Base-by-base conservation (phyloP, 2,888 invertebrate species). In the Tiliacea aurago region DNA sequence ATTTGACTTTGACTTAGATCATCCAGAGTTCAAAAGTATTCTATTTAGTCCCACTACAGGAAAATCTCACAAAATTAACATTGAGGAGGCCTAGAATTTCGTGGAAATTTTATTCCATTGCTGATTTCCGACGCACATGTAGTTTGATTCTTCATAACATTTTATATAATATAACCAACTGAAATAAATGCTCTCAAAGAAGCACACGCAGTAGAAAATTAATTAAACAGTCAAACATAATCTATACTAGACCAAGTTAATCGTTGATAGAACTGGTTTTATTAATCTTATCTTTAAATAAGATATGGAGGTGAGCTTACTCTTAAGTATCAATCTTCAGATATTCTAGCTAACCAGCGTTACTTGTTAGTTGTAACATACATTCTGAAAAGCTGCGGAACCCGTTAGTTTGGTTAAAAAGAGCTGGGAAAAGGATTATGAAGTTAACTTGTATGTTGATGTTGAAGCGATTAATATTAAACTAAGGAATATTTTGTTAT, bases 271-370 rank as follows among this genome's bases (percentile, higher is more conserved):
- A 79, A 49, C 83, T 23, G 51, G 74, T 83, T 67, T 43, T 15
- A 28, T 28, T n/a, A 20, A 69, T 78, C 73, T 81, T 61, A 81
- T 81, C 83, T 47, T 13, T 4, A 41, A 55, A 47, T 62, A 41
- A 82, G 78, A 65, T 80, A 81, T 37, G 28, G 45, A 23, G 37
- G n/a, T 79, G 28, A 69, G 71, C 67, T 58, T 79, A 66, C 51
- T 74, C 62, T 74, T 83, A 83, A 71, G 74, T 83, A 83, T 71
- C 71, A 78, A 70, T 73, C 70, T 41, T 45, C 51, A 47, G 73
- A 70, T 73, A 77, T 20, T 49, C 1, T 23, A 0, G 33, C 33
- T 43, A 56, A 61, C 10, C 15, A 55, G 33, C 41, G 58, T 62
- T 33, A 45, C 66, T 56, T 78, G 41, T 80, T 33, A 56, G 5